phyloP scores from a whole-genome alignment of 2,797 vertebrate genomes.

The Parotocinclus haroldoi region DNA sequence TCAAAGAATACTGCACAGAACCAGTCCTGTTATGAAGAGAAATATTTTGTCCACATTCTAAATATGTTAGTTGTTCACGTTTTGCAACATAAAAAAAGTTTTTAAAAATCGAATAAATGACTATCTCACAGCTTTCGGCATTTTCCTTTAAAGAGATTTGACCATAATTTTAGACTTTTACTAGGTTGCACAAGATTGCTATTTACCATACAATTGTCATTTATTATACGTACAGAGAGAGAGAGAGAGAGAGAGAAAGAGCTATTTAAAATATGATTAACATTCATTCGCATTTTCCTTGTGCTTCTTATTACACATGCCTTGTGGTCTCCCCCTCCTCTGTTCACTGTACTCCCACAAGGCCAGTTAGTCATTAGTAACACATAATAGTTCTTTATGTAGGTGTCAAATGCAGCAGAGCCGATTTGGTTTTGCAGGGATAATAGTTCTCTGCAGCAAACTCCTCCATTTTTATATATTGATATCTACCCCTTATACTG shows the following conservation, averaged over 20 bases:
- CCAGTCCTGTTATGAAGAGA: too few species aligned
- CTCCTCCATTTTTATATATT: slow-evolving; percentile 19
- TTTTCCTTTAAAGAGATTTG: too few species aligned
- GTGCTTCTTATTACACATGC: slow-evolving; percentile 24
- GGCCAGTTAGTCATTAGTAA: slow-evolving; percentile 48
- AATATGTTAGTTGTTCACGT: too few species aligned
- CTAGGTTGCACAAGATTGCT: neutral
- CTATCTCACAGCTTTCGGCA: too few species aligned
- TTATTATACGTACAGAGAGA: neutral
- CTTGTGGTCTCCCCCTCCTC: slow-evolving; percentile 19
- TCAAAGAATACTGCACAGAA: too few species aligned
- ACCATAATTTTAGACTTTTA: neutral
- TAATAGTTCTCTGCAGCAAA: too few species aligned
- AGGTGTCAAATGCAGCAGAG: slow-evolving; percentile 40
- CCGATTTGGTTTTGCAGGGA: slow-evolving; percentile 31
- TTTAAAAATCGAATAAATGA: too few species aligned
- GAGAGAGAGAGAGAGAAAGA: neutral
- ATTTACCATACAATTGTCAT: slow-evolving; percentile 5
- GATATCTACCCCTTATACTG: neutral
- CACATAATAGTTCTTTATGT: slow-evolving; percentile 50
- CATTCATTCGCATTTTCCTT: slow-evolving; percentile 25
- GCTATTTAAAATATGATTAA: slow-evolving; percentile 32
- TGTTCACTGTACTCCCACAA: slow-evolving; percentile 35
- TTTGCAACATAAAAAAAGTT: too few species aligned
- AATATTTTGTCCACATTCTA: too few species aligned